A percentile compares a stretch with the other conserved stretches of the same genome.
These are phyloP conservation scores for Megaceryle torquata DNA, from an alignment of 2,113 vertebrate genomes.

Conservation along the genomic window DNA sequence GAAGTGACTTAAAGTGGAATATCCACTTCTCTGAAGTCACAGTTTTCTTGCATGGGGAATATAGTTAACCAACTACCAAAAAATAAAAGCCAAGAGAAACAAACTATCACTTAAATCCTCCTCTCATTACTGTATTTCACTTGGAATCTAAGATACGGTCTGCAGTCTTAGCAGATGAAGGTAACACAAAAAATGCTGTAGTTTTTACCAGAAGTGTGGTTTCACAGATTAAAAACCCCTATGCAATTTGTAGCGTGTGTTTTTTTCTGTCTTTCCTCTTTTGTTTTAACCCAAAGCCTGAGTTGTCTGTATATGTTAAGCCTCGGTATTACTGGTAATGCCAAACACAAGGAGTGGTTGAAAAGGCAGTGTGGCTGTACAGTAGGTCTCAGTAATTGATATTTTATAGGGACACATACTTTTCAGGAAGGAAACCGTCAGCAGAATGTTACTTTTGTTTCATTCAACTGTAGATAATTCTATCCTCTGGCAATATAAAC, in stretches of 20 bases:
- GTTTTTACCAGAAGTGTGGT: not conserved
- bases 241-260: not conserved
- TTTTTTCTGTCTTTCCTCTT: not conserved
- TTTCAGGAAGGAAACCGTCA: not conserved
- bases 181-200: not conserved
- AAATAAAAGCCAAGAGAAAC: not conserved
- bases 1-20: not conserved
- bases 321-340: not conserved
- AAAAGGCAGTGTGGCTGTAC: not conserved
- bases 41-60: not conserved
- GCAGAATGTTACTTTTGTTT: not conserved
- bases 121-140: not conserved
- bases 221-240: not conserved
- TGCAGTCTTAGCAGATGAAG: not conserved
- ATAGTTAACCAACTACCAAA: not conserved
- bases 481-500: not conserved
- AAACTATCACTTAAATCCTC: not conserved
- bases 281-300: not conserved
- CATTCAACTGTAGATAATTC: not conserved
- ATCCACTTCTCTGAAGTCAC: not conserved
- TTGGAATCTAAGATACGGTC: fast-evolving
- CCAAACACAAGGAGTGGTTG: not conserved
- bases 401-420: not conserved
- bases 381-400: not conserved
- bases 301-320: not conserved